These are phyloP conservation scores for Arge pagana DNA, from an alignment of 2,888 invertebrate species.

Conservation along the genomic window DNA sequence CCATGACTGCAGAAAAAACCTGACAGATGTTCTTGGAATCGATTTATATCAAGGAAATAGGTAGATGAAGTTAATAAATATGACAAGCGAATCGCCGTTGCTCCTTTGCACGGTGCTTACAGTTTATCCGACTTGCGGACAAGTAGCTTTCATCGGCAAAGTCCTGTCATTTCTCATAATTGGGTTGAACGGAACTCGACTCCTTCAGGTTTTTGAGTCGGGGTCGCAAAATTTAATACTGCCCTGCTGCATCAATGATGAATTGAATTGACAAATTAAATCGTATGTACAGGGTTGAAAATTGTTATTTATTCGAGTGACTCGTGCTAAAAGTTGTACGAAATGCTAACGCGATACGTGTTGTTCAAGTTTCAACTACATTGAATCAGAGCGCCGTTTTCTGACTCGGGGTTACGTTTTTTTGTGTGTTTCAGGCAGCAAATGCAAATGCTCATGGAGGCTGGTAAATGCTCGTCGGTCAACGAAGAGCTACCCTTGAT, in stretches of 20 bases:
- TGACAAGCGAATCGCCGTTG: too few species aligned
- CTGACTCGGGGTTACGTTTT: not conserved
- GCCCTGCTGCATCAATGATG: not conserved
- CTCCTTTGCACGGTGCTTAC: too few species aligned
- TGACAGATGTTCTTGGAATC: conserved; percentile 76
- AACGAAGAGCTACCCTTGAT: conserved; percentile 78
- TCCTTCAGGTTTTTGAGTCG: too few species aligned
- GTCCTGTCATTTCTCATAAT: too few species aligned
- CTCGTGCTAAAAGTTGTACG: too few species aligned
- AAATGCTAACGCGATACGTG: not conserved
- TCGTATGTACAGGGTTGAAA: too few species aligned
- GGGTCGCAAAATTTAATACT: too few species aligned
- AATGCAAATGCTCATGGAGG: conserved; percentile 75
- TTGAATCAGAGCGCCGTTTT: too few species aligned
- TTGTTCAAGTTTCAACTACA: not conserved
- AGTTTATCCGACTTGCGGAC: too few species aligned
- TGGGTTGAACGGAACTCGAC: too few species aligned
- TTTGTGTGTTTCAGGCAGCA: conserved; percentile 71
- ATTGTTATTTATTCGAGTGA: too few species aligned
- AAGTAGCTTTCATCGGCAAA: too few species aligned
- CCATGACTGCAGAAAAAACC: conserved; percentile 76
- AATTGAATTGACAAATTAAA: not conserved
- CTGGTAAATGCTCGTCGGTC: conserved; percentile 73
- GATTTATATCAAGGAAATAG: conserved; percentile 82
- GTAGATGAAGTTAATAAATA: conserved; percentile 61